Conservation (phyloP, 2,888 invertebrate genomes). For the Leuctra nigra region DNA sequence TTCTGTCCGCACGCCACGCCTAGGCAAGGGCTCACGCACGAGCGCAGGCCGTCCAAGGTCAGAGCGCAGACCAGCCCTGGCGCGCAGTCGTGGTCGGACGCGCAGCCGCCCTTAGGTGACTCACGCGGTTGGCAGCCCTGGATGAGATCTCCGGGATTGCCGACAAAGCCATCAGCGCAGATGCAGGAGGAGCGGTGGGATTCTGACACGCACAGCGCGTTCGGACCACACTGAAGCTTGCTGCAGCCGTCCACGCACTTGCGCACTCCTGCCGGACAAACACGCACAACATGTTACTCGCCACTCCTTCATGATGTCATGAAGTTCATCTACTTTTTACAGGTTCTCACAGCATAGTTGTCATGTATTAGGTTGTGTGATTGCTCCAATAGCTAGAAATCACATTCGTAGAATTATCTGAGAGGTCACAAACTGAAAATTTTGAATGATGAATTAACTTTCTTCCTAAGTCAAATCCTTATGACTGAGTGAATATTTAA, state of each 20-base stretch:
- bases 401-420: no score
- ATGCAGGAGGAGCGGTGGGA: slow-evolving; percentile 81
- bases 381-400: no score
- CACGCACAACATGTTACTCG: no score
- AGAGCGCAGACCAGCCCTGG: slow-evolving; percentile 63
- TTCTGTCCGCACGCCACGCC: slow-evolving; percentile 76
- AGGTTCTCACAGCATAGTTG: no score
- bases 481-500: no score
- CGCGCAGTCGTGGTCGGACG: slow-evolving; percentile 62
- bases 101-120: slow-evolving; percentile 54
- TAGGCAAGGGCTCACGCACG: slow-evolving; percentile 72
- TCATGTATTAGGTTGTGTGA: no score
- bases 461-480: no score
- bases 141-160: slow-evolving; percentile 73
- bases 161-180: slow-evolving; percentile 73
- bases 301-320: no score
- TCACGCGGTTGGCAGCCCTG: slow-evolving; percentile 69
- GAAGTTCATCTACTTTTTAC: no score
- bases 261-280: no score
- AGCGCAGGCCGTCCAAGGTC: slow-evolving; percentile 55
- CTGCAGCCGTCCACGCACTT: slow-evolving; percentile 84
- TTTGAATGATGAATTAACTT: no score
- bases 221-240: slow-evolving; percentile 84
- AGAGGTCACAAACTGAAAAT: no score
- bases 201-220: slow-evolving; percentile 77